Conservation (phyloP, 53 echinoderm and acorn worm species). For the Echinarachnius parma region DNA sequence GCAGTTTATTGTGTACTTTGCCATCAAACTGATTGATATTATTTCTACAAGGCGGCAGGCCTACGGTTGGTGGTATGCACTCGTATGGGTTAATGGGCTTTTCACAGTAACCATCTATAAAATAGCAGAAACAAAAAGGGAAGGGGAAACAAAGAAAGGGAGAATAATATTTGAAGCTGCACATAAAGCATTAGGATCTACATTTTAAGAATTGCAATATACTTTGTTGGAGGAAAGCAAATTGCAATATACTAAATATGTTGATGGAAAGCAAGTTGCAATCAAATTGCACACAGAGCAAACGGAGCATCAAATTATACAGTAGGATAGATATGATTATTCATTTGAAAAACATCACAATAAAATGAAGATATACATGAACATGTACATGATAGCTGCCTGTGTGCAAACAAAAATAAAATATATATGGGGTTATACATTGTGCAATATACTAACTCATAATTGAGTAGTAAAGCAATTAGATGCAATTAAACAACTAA, state of each 20-base stretch:
- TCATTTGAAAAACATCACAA: no score
- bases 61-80: conserved; percentile 38
- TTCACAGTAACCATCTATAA: conserved; percentile 17
- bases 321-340: no score
- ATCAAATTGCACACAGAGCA: no score
- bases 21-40: conserved; percentile 45
- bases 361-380: no score
- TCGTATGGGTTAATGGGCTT: conserved; percentile 41
- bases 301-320: no score
- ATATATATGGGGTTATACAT: no score
- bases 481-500: no score
- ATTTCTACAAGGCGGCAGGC: conserved; percentile 36
- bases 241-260: neutral
- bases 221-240: neutral
- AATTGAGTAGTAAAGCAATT: no score
- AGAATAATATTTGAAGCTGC: neutral
- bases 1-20: conserved; percentile 44
- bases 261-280: no score
- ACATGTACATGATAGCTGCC: no score
- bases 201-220: neutral
- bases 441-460: no score
- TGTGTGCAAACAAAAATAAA: no score
- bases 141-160: neutral
- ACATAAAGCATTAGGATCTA: neutral
- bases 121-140: conserved; percentile 1